Conservation (phyloP, 2,113 vertebrate genomes). For the Chiloscyllium plagiosum region DNA sequence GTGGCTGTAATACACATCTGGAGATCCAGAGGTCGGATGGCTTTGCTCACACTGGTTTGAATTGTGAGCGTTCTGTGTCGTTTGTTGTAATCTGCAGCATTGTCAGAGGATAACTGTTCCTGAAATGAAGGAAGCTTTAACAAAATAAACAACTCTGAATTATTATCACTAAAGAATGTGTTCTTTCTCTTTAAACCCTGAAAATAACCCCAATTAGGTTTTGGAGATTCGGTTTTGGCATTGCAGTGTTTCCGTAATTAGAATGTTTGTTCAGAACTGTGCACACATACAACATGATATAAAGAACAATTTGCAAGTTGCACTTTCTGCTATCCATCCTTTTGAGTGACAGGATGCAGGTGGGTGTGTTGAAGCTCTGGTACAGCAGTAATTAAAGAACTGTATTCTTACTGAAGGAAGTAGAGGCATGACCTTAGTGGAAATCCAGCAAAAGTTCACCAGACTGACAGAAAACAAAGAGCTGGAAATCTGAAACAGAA, state of each 20-base stretch:
- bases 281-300: background rate
- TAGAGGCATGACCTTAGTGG: background rate
- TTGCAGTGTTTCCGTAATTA: background rate
- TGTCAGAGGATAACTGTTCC: background rate
- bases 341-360: background rate
- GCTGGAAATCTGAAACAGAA: no score
- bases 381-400: background rate
- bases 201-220: background rate
- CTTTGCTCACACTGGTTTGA: background rate
- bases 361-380: background rate
- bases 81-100: background rate
- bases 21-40: background rate
- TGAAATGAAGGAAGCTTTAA: background rate
- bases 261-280: no score
- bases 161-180: background rate
- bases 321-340: background rate
- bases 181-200: background rate
- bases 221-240: background rate
- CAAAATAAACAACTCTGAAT: background rate
- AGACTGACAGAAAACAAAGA: no score
- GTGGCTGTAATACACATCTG: background rate
- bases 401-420: background rate
- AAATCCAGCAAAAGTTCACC: background rate
- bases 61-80: background rate
- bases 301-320: background rate